These are phyloP conservation scores for Synchiropus splendidus DNA, from an alignment of 2,113 vertebrate genomes.

Conservation along the genomic window DNA sequence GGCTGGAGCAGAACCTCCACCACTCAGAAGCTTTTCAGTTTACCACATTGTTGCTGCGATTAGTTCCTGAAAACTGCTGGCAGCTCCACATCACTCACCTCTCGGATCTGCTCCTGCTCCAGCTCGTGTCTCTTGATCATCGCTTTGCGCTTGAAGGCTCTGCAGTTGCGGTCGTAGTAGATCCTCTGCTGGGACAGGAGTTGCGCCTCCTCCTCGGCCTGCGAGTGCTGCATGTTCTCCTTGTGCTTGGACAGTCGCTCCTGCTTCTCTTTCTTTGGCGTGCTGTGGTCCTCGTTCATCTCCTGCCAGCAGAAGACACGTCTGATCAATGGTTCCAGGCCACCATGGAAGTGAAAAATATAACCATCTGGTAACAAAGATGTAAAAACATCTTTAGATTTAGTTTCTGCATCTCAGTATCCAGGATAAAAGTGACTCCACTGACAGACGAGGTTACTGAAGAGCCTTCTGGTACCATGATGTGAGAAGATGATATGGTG, in stretches of 20 bases:
- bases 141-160: constrained; percentile 87
- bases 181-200: constrained; percentile 91
- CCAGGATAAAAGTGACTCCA: no score
- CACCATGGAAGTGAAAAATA: neutral
- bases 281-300: constrained; percentile 98
- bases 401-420: no score
- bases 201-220: constrained; percentile 95
- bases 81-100: constrained; percentile 70
- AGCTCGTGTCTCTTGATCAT: constrained; percentile 87
- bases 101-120: constrained; percentile 95
- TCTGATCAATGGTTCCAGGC: neutral
- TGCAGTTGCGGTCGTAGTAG: constrained; percentile 91
- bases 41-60: constrained; percentile 45
- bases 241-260: constrained; percentile 98
- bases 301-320: constrained; percentile 62
- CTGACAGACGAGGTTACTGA: no score
- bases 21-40: constrained; percentile 47
- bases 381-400: no score
- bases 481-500: no score
- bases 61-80: constrained; percentile 36
- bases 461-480: no score
- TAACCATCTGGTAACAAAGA: neutral
- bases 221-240: constrained; percentile 97
- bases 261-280: constrained; percentile 98
- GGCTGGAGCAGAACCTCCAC: constrained; percentile 2